Evolutionary conservation across 2,888 invertebrate genomes (phyloP).

Genomic region (Epinotia nisella): DNA sequence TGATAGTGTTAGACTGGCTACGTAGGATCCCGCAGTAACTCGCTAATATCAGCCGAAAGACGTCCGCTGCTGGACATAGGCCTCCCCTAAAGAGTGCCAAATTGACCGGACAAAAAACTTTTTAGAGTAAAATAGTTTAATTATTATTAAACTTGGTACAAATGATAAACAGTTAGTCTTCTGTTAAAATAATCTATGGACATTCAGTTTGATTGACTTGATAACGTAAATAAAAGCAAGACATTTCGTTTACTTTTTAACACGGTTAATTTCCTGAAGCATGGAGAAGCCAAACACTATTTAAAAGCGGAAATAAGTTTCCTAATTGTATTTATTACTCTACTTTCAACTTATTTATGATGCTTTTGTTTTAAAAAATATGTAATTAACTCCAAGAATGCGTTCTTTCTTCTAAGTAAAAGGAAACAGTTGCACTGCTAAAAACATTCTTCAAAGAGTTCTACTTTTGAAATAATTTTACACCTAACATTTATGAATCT

Average conservation of each 20-base stretch:
- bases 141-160: too few relatives aligned
- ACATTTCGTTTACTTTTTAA: slow-evolving; percentile 11
- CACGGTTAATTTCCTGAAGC: slow-evolving; percentile 23
- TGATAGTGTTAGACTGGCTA: too few relatives aligned
- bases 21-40: too few relatives aligned
- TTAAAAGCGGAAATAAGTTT: slow-evolving; percentile 40
- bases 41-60: too few relatives aligned
- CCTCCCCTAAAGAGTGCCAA: too few relatives aligned
- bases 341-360: slow-evolving; percentile 32
- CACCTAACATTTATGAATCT: neutral
- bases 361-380: slow-evolving; percentile 32
- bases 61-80: too few relatives aligned
- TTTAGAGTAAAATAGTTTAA: too few relatives aligned
- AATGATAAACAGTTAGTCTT: too few relatives aligned
- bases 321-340: slow-evolving; percentile 40
- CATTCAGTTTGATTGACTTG: too few relatives aligned
- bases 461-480: neutral
- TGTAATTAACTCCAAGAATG: slow-evolving; percentile 35
- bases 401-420: slow-evolving; percentile 4
- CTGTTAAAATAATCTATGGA: too few relatives aligned
- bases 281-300: slow-evolving; percentile 34
- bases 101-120: too few relatives aligned
- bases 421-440: slow-evolving; percentile 16
- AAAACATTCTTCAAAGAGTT: slow-evolving; percentile 20
- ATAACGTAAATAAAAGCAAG: too few relatives aligned